phyloP scores from a whole-genome alignment of 2,113 vertebrate genomes.

The Girardinichthys multiradiatus region DNA sequence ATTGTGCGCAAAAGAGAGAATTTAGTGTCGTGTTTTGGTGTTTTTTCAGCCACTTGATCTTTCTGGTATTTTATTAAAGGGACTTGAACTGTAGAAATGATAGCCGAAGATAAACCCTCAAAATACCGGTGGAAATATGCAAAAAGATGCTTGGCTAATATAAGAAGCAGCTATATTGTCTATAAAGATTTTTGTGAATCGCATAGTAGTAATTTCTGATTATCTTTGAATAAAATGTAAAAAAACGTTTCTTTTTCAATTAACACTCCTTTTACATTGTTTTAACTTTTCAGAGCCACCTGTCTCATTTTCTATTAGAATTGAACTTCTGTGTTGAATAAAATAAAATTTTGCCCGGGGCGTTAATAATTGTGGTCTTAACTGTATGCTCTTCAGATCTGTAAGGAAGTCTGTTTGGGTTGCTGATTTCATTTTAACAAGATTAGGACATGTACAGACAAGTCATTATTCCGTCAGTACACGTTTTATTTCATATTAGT shows the following conservation, averaged over 20 bases:
- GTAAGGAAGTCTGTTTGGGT: not conserved
- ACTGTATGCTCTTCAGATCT: not conserved
- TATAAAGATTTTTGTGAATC: too few species aligned
- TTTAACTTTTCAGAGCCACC: not conserved
- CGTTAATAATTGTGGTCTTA: not conserved
- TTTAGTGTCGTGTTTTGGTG: too few species aligned
- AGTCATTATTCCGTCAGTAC: too few species aligned
- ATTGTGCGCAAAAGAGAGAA: too few species aligned
- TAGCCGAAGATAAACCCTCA: not conserved
- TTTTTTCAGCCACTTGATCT: too few species aligned
- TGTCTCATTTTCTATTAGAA: too few species aligned
- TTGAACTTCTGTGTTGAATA: too few species aligned
- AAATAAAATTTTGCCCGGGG: not conserved
- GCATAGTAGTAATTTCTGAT: too few species aligned
- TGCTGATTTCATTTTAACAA: not conserved
- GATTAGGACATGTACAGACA: not conserved
- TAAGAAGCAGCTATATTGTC: too few species aligned
- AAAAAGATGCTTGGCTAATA: not conserved
- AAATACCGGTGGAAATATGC: not conserved
- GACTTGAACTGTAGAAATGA: not conserved
- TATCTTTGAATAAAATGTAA: too few species aligned
- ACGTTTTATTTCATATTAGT: not conserved
- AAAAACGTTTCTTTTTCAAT: not conserved
- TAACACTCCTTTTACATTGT: not conserved
- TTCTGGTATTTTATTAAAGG: too few species aligned